phyloP scores from a whole-genome alignment of 2,797 vertebrate species.

The Avahi laniger region DNA sequence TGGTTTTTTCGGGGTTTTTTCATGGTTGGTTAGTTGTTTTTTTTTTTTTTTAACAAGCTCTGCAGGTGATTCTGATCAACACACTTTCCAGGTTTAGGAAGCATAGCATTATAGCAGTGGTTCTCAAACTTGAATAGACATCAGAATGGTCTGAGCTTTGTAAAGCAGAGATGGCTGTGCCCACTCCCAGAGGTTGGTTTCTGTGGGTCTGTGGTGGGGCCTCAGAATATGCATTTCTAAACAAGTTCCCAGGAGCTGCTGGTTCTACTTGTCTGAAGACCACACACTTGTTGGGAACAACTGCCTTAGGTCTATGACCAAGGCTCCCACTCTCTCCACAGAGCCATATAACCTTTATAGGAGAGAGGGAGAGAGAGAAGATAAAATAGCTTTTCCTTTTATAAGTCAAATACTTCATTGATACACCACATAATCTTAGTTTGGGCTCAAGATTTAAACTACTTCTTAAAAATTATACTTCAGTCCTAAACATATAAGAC shows the following conservation, averaged over 20 bases:
- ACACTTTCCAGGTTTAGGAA: not conserved
- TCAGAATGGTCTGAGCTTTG: not conserved
- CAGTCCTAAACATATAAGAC: not conserved
- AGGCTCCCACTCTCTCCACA: not conserved
- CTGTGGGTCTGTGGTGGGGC: not conserved
- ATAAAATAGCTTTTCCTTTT: not conserved
- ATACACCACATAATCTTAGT: not conserved
- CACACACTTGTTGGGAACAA: not conserved
- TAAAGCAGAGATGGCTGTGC: not conserved
- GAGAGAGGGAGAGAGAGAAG: not conserved
- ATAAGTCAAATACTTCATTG: not conserved
- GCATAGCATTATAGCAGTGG: not conserved
- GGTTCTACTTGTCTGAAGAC: not conserved
- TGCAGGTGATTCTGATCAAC: not conserved
- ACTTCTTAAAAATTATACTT: not conserved
- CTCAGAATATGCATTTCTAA: not conserved
- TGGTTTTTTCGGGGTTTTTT: not conserved
- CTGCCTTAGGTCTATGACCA: not conserved
- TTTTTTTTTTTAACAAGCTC: not conserved
- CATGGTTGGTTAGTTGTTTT: not conserved
- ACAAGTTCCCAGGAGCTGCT: not conserved
- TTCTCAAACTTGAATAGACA: not conserved
- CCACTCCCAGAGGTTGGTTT: not conserved
- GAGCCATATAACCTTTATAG: not conserved
- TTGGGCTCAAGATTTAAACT: not conserved